phyloP scores from a whole-genome alignment of 2,888 invertebrate genomes.

The Callyntrura guangdongensis region DNA sequence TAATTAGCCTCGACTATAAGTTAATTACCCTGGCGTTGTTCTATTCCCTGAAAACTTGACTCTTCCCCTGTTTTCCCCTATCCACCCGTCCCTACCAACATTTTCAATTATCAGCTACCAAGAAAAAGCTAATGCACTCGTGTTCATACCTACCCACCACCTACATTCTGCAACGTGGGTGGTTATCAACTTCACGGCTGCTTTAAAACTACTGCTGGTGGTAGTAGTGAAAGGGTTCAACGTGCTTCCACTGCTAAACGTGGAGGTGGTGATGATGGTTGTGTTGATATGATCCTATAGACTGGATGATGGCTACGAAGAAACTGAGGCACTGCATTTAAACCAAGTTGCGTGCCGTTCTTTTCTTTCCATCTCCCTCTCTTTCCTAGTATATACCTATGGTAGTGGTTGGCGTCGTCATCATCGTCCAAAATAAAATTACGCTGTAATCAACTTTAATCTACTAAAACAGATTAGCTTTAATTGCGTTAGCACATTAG shows the following conservation, averaged over 20 bases:
- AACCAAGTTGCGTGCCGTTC: conserved; percentile 2
- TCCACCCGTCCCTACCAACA: neutral
- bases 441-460: conserved; percentile 69
- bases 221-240: neutral
- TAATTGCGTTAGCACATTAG: conserved; percentile 60
- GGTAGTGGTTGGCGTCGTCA: too few relatives aligned
- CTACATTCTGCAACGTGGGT: conserved; percentile 1
- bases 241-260: neutral
- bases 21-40: conserved; percentile 64
- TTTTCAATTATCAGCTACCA: conserved; percentile 34
- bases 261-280: too few relatives aligned
- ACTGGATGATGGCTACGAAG: conserved; percentile 9
- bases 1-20: conserved; percentile 63
- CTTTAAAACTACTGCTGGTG: conserved; percentile 14
- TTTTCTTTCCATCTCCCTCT: neutral
- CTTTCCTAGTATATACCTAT: too few relatives aligned
- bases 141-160: too few relatives aligned
- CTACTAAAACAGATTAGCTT: conserved; percentile 65
- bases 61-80: conserved; percentile 3
- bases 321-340: neutral
- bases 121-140: too few relatives aligned
- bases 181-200: too few relatives aligned
- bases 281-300: neutral
- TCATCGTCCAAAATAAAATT: conserved; percentile 60
- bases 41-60: conserved; percentile 40